Percentiles rank a stretch among this genome's conserved stretches.
These are phyloP conservation scores for Agrotis puta DNA, from an alignment of 2,888 invertebrate species.

Conservation along the genomic window DNA sequence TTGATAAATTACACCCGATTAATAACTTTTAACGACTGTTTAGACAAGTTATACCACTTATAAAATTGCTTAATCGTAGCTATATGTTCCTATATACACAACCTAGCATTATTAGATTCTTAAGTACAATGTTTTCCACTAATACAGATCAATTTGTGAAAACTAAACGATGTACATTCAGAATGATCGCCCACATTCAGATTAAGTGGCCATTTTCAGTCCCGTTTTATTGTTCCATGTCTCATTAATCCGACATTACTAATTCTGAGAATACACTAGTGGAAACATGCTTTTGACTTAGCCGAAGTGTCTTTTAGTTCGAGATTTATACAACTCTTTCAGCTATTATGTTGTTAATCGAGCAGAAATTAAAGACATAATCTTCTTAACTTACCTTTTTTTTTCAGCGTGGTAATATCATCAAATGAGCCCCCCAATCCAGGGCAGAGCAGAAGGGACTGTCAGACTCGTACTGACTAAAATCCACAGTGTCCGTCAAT, in stretches of 20 bases:
- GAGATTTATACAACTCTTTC: slow-evolving; percentile 18
- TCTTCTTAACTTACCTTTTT: slow-evolving; percentile 1
- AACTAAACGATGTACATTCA: slow-evolving; percentile 55
- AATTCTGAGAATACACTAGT: slow-evolving; percentile 54
- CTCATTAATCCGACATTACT: slow-evolving; percentile 60
- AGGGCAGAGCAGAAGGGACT: too few relatives aligned
- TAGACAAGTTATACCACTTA: neutral
- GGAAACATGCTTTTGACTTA: slow-evolving; percentile 15
- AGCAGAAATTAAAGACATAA: slow-evolving; percentile 16
- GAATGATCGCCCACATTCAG: slow-evolving; percentile 60
- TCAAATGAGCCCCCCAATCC: too few relatives aligned
- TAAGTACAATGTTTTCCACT: neutral
- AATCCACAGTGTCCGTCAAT: too few relatives aligned
- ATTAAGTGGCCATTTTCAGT: slow-evolving; percentile 64
- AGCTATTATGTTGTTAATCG: slow-evolving; percentile 1
- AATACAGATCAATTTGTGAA: slow-evolving; percentile 48
- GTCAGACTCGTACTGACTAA: too few relatives aligned
- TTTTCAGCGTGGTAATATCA: too few relatives aligned
- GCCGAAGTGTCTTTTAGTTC: slow-evolving; percentile 13
- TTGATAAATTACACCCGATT: too few relatives aligned
- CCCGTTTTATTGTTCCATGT: slow-evolving; percentile 59
- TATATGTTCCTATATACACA: neutral
- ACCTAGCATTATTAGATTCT: neutral
- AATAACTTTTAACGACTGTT: too few relatives aligned
- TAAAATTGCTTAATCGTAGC: too few relatives aligned